Evolutionary conservation across 2,888 invertebrate genomes (phyloP), one percentile per base, ranked within the genome.

Genomic region (Tipula confusa): DNA sequence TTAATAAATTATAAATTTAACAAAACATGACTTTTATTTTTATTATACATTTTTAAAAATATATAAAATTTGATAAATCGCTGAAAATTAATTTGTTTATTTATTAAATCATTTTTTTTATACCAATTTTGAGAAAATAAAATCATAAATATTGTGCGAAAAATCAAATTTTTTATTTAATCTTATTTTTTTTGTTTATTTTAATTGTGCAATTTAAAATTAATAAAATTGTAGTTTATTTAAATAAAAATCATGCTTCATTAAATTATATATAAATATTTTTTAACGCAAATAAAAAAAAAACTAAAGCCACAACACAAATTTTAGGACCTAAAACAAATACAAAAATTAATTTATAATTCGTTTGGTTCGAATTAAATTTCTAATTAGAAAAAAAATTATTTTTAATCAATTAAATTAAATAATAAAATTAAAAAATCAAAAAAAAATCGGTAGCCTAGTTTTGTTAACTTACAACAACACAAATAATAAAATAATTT

Each of bases 141-240:
- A 64, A 64, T 18, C 11, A 43, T 15, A 43, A 43, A 43, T 43
- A 36, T 11, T 43, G 64, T 64, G 64, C 64, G 9, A 64, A 64
- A 64, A 64, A 64, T 64, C 64, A 64, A 64, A 64, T 64, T 64
- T 64, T 64, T 64, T n/a, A n/a, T n/a, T n/a, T n/a, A n/a, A n/a
- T n/a, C n/a, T n/a, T n/a, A n/a, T n/a, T n/a, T n/a, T n/a, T n/a
- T n/a, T n/a, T n/a, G n/a, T 15, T 43, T 15, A 24, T 24, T 24
- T 64, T 64, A 9, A 64, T 64, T 7, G 64, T 64, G 64, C 64
- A 64, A 24, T 64, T 43, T 64, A 64, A 64, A 9, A 48, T 24
- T 24, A 64, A 64, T 43, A n/a, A 43, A n/a, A 43, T n/a, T 0
- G 43, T 43, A 31, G 3, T 31, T n/a, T n/a, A n/a, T 43, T 43